Base-by-base conservation (phyloP, 2,888 invertebrate genomes). In the Ceraclea dissimilis region DNA sequence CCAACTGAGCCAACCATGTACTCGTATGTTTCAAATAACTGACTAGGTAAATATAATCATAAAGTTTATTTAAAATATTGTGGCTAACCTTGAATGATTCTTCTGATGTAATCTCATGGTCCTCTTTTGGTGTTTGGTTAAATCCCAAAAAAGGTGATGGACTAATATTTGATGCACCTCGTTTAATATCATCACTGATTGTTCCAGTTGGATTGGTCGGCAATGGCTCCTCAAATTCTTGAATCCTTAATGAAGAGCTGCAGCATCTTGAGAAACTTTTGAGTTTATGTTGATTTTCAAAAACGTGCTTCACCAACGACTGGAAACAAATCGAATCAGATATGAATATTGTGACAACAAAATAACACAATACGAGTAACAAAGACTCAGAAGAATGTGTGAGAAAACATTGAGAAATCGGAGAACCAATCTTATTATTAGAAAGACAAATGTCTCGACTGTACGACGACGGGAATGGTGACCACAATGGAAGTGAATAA, bases 251-350 rank as follows among this genome's bases (percentile, higher is more conserved):
- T 46, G 76, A 75, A 55, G 76, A 80, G 66, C 81, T 82, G 70
- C 83, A 83, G 64, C 74, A 71, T 16, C 83, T 74, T 43, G 80
- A 74, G 54, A 78, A 76, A 48, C 82, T 82, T 64, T 80, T 80
- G 63, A 86, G 69, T 69, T 86, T 84, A 70, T 86, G 86, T 70
- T 86, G 86, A 66, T 86, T 85, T 70, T 83, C 81, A 68, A 86
- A 78, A 62, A 86, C 75, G 78, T 81, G 80, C 73, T 80, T 80
- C 67, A 83, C 81, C 63, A 82, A 70, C 62, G 78, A 75, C 82
- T 84, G 66, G 2, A 60, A 59, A 48, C 39, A 39, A n/a, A 13
- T 39, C 26, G 10, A 26, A 26, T 6, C 26, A 26, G 10, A 26
- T 10, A 26, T 26, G 10, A 26, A 26, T 10, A 26, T 26, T 26